Percentiles rank a stretch among this genome's conserved stretches.
phyloP scores from a whole-genome alignment of 2,113 vertebrate genomes.

The Oncorhynchus nerka region DNA sequence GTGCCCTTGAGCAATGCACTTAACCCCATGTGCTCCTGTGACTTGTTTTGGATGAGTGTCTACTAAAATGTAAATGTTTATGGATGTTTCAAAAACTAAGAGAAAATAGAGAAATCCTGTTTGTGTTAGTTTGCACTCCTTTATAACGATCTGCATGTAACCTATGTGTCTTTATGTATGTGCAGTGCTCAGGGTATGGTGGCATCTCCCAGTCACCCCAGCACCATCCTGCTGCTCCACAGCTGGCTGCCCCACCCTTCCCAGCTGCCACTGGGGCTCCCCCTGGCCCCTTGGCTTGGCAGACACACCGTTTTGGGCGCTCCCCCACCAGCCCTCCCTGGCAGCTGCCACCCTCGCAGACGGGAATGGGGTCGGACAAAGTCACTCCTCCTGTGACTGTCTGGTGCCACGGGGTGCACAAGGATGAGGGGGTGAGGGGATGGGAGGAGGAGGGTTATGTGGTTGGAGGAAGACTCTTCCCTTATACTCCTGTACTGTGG shows the following conservation, averaged over 20 bases:
- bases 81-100: background rate
- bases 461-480: background rate
- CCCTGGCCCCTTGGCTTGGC: slow-evolving; percentile 70
- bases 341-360: slow-evolving; percentile 71
- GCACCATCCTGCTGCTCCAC: slow-evolving; percentile 76
- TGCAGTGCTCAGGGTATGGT: slow-evolving; percentile 56
- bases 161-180: slow-evolving; percentile 14
- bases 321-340: slow-evolving; percentile 72
- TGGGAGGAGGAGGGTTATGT: slow-evolving; percentile 39
- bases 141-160: background rate
- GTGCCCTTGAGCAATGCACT: too few relatives aligned
- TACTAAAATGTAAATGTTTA: slow-evolving; percentile 16
- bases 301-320: slow-evolving; percentile 66
- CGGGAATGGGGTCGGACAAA: slow-evolving; percentile 75
- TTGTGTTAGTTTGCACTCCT: background rate
- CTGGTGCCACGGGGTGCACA: slow-evolving; percentile 57
- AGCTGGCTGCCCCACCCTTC: slow-evolving; percentile 76
- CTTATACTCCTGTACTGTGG: background rate
- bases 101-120: background rate
- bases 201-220: slow-evolving; percentile 62
- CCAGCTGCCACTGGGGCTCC: slow-evolving; percentile 79
- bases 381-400: slow-evolving; percentile 76
- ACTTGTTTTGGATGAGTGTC: too few relatives aligned
- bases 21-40: too few relatives aligned
- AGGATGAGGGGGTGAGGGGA: slow-evolving; percentile 47